These are phyloP conservation scores for Parauchenoglanis punctatus DNA, from an alignment of 2,797 vertebrate genomes.

Conservation along the genomic window DNA sequence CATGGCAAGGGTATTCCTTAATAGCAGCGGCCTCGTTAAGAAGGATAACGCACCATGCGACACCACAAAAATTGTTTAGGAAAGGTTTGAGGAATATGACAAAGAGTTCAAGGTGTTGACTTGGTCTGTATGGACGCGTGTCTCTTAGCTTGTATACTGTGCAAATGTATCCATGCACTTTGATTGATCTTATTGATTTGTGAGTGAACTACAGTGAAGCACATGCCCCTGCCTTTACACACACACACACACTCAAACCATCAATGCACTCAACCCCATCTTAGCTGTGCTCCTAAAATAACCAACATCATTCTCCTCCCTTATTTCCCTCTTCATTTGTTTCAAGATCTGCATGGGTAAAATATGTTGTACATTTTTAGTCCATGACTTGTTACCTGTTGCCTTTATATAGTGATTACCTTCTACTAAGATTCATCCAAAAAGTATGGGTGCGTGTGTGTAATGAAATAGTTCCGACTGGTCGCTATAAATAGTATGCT, in stretches of 20 bases:
- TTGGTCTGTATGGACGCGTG: too few species aligned
- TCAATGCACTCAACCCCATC: neutral
- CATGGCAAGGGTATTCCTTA: too few species aligned
- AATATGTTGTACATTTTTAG: neutral
- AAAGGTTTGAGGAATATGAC: too few species aligned
- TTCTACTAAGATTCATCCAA: neutral
- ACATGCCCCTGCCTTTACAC: neutral
- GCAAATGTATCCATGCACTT: neutral
- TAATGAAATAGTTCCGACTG: constrained; percentile 52
- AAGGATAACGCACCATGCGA: too few species aligned
- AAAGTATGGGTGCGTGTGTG: constrained; percentile 56
- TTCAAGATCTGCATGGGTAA: neutral
- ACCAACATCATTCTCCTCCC: neutral
- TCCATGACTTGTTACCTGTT: neutral
- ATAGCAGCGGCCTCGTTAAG: too few species aligned
- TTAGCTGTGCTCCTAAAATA: constrained; percentile 19
- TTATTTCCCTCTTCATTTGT: neutral
- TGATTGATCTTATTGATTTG: neutral
- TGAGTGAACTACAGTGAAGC: neutral
- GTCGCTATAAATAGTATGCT: constrained; percentile 70
- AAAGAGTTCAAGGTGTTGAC: too few species aligned
- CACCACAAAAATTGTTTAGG: too few species aligned
- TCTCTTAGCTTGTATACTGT: neutral
- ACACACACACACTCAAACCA: neutral
- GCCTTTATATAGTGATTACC: neutral